Conservation (phyloP, 2,888 invertebrate species). For the Masnerella sp. region DNA sequence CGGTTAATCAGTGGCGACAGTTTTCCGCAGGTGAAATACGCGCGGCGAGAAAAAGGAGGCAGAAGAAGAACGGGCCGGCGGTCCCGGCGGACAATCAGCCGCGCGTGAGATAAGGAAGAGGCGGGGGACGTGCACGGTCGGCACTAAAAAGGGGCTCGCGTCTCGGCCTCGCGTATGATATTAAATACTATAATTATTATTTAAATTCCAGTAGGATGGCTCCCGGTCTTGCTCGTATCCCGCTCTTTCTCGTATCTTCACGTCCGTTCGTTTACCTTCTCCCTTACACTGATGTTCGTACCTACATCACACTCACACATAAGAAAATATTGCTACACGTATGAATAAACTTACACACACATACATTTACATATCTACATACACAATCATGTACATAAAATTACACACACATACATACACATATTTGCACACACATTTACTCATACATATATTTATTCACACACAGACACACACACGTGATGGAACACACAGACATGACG, state of each 20-base stretch:
- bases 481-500: too few species aligned
- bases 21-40: constrained; percentile 21
- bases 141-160: constrained; percentile 37
- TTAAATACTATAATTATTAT: constrained; percentile 78
- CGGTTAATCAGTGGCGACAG: constrained; percentile 30
- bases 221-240: constrained; percentile 73
- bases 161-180: constrained; percentile 71
- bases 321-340: too few species aligned
- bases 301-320: too few species aligned
- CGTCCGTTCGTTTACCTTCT: constrained; percentile 48
- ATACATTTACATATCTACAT: too few species aligned
- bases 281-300: constrained; percentile 19
- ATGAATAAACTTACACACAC: too few species aligned
- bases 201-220: constrained; percentile 77
- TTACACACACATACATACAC: too few species aligned
- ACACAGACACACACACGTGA: too few species aligned
- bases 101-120: constrained; percentile 30
- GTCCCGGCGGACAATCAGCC: constrained; percentile 32
- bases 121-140: constrained; percentile 36
- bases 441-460: not conserved
- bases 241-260: constrained; percentile 55
- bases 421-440: not conserved
- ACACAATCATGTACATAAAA: too few species aligned
- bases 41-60: constrained; percentile 3
- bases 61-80: constrained; percentile 15